Conservation (phyloP, 1,140 invertebrate species). For the Vollenhovia emeryi region DNA sequence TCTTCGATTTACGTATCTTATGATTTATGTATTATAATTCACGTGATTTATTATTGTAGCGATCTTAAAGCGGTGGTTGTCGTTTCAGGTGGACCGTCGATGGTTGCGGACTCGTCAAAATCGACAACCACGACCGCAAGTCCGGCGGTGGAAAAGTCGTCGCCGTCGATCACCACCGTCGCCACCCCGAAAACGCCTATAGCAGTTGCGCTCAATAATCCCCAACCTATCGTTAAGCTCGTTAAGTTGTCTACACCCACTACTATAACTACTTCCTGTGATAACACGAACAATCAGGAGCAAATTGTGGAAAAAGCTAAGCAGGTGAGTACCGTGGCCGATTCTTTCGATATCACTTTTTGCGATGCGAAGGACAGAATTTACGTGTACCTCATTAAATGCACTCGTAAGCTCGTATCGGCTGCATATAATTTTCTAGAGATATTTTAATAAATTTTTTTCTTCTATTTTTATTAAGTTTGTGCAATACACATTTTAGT, state of each 20-base stretch:
- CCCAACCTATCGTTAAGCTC: constrained; percentile 86
- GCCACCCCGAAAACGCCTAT: constrained; percentile 71
- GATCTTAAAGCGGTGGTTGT: not conserved
- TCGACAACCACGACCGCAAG: constrained; percentile 62
- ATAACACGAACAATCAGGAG: constrained; percentile 87
- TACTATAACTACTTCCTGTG: constrained; percentile 80
- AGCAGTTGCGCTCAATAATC: constrained; percentile 70
- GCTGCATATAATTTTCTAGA: not conserved
- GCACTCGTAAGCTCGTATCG: not conserved
- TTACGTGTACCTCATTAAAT: not conserved
- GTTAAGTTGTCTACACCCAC: constrained; percentile 78
- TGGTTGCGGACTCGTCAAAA: constrained; percentile 84
- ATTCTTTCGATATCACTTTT: not conserved
- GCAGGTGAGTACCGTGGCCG: constrained; percentile 86
- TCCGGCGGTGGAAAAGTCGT: constrained; percentile 59
- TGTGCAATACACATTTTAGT: not conserved
- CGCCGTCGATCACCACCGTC: constrained; percentile 58
- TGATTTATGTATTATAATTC: not conserved
- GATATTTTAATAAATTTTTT: not conserved
- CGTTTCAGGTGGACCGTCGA: constrained; percentile 86
- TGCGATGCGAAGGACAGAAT: not conserved
- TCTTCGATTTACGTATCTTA: not conserved
- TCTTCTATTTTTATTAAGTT: not conserved
- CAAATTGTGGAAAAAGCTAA: constrained; percentile 95
- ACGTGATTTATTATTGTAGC: not conserved